Evolutionary conservation across 1,140 invertebrate species (phyloP).

Genomic region (Psix sp.): DNA sequence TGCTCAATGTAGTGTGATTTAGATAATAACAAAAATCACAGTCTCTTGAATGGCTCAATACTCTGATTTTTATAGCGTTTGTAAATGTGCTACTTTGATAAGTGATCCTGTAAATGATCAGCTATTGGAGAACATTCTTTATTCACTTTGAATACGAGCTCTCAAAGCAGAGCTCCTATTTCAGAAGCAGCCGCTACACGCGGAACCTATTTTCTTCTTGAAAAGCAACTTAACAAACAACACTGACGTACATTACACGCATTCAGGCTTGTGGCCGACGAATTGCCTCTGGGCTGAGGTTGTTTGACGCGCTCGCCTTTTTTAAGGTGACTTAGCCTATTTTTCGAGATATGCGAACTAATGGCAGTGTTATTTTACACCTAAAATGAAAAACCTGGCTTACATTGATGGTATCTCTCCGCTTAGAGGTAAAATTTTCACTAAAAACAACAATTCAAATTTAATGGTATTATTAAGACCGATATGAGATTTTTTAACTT

Average conservation of each 20-base stretch:
- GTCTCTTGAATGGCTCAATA: no score
- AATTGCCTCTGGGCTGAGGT: conserved; percentile 31
- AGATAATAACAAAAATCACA: background rate
- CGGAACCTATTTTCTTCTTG: conserved; percentile 43
- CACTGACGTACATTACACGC: conserved; percentile 41
- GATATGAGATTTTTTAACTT: no score
- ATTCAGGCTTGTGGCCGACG: conserved; percentile 37
- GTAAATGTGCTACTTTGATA: conserved; percentile 34
- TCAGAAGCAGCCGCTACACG: conserved; percentile 37
- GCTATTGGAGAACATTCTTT: conserved; percentile 39
- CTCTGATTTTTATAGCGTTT: conserved; percentile 28
- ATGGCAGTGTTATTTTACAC: conserved; percentile 29
- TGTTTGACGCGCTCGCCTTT: conserved; percentile 40
- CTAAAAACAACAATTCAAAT: no score
- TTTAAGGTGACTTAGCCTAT: conserved; percentile 40
- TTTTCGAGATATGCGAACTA: conserved; percentile 26
- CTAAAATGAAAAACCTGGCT: conserved; percentile 27
- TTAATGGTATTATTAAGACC: no score
- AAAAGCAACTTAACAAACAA: conserved; percentile 57
- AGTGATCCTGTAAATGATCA: conserved; percentile 30
- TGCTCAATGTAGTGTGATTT: background rate
- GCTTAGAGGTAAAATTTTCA: no score
- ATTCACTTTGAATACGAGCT: conserved; percentile 40
- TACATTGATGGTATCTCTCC: no score
- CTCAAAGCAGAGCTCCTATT: conserved; percentile 32